Evolutionary conservation across 2,113 vertebrate species (phyloP).

Genomic region (Oncorhynchus gorbuscha): DNA sequence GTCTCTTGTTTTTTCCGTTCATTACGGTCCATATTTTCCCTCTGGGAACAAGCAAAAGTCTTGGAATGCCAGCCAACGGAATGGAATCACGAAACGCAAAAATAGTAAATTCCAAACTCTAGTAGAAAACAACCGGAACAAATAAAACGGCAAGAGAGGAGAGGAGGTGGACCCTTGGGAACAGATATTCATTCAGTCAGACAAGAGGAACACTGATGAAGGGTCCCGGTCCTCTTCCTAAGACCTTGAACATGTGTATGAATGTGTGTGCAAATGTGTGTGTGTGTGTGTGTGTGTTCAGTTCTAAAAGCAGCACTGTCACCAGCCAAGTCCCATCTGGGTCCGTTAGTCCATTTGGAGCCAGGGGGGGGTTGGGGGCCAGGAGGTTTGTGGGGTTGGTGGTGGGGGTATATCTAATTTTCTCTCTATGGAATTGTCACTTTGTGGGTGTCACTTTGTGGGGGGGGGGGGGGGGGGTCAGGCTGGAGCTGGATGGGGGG

Average conservation of each 20-base stretch:
- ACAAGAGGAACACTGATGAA: conserved; percentile 6
- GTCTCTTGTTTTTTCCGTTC: conserved; percentile 69
- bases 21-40: conserved; percentile 69
- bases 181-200: too few relatives aligned
- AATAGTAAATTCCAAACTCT: conserved; percentile 30
- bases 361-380: conserved; percentile 49
- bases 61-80: conserved; percentile 70
- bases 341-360: conserved; percentile 61
- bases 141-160: conserved; percentile 28
- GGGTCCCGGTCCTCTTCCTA: conserved; percentile 59
- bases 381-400: conserved; percentile 19
- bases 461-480: conserved; percentile 8
- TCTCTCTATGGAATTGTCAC: conserved; percentile 11
- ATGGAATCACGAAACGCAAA: conserved; percentile 50
- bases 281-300: conserved; percentile 48
- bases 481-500: conserved; percentile 70
- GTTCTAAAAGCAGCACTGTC: conserved; percentile 64
- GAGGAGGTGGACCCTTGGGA: not conserved
- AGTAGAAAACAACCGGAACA: not conserved
- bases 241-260: conserved; percentile 58
- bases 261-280: conserved; percentile 23
- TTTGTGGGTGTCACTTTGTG: not conserved
- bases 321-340: conserved; percentile 46
- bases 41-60: conserved; percentile 61
- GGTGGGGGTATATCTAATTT: conserved; percentile 36